Evolutionary conservation across 64 coral and sea anemone species (phyloP), one percentile per base, ranked within the genome.

Genomic region (Actinia equina): DNA sequence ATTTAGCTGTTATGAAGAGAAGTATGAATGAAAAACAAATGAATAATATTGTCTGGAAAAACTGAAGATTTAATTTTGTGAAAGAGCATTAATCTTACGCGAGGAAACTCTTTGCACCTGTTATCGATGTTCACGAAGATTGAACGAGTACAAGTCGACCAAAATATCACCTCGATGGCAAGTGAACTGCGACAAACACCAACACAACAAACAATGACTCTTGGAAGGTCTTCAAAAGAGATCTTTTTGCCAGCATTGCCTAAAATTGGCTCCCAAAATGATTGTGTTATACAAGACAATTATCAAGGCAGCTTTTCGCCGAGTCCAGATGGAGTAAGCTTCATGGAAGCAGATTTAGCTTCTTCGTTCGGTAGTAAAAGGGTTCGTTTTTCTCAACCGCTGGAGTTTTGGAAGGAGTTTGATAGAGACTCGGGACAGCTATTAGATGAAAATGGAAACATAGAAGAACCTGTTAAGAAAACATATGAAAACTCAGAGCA

Each of bases 341-440:
- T 52, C 37, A 77, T 80, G 22, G 23, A 67, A 46, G 25, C 45
- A 67, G 70, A 45, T 44, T 25, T 18, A 9, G 71, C 69, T 10
- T 16, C 69, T 74, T 18, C 9, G 22, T 6, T 27, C 22, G 87
- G 84, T 1, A 12, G 45, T 17, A 89, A 82, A 88, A 53, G 77
- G 85, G 93, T 95, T 43, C 82, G 87, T 12, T 95, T 95, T 86
- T 91, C 93, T 27, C 56, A 80, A 8, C 86, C 89, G 8, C 17
- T 95, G 77, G 93, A 95, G 71, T 86, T 88, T 53, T 92, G 93
- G 93, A 91, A 54, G 46, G 86, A 91, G 86, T 95, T 86, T 71
- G 89, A 95, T 62, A 86, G 79, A 60, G 89, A 92, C 79, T 92
- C 93, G 1, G 93, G 89, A 41, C 37, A 41, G 18, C 43, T 91